phyloP scores from a whole-genome alignment of 2,113 vertebrate genomes.

The Solenodon paradoxus region DNA sequence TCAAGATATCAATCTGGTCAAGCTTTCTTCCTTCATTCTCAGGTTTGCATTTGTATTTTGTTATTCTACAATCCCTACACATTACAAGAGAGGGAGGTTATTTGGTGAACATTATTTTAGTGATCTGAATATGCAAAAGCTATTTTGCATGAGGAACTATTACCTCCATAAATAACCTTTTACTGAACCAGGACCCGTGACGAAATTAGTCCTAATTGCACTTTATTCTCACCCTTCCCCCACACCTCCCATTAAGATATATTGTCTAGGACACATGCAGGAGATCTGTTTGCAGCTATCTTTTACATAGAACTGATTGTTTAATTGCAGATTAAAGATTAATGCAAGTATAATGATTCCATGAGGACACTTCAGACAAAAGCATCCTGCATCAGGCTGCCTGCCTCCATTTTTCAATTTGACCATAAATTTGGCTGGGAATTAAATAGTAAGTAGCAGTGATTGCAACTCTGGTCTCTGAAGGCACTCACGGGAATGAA shows the following conservation, averaged over 20 bases:
- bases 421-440: slow-evolving; percentile 91
- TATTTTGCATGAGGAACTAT: slow-evolving; percentile 64
- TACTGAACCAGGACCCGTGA: slow-evolving; percentile 77
- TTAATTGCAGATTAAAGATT: slow-evolving; percentile 93
- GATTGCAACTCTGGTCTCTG: slow-evolving; percentile 89
- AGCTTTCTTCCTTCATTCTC: slow-evolving; percentile 69
- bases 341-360: slow-evolving; percentile 89
- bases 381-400: slow-evolving; percentile 84
- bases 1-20: slow-evolving; percentile 73
- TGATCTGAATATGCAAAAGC: slow-evolving; percentile 64
- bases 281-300: slow-evolving; percentile 86
- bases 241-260: slow-evolving; percentile 81
- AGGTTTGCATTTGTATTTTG: slow-evolving; percentile 41
- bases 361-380: slow-evolving; percentile 86
- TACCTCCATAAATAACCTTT: slow-evolving; percentile 78
- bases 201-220: slow-evolving; percentile 81
- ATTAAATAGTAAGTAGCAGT: slow-evolving; percentile 91
- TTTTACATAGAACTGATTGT: slow-evolving; percentile 89
- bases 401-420: slow-evolving; percentile 91
- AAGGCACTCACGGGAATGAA: slow-evolving; percentile 91
- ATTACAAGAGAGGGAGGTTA: slow-evolving; percentile 28
- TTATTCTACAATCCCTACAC: neutral
- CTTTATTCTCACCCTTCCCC: slow-evolving; percentile 65
- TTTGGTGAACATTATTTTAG: slow-evolving; percentile 42
- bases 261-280: slow-evolving; percentile 81